These are phyloP conservation scores for Potorous gilbertii DNA, from an alignment of 2,797 vertebrate species.

Conservation along the genomic window DNA sequence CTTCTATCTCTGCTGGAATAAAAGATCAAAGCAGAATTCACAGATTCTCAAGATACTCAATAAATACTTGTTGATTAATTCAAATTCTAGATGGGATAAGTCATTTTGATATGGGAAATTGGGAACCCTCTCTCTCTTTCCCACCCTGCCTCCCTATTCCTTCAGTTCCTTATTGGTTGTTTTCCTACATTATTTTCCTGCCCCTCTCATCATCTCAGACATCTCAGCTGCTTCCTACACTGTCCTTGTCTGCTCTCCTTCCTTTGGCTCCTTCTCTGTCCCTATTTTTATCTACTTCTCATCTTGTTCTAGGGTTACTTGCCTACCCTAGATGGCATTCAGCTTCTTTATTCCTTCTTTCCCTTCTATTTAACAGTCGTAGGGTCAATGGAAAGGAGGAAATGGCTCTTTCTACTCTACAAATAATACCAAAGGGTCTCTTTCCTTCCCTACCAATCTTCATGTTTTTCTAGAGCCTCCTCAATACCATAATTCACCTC, in stretches of 20 bases:
- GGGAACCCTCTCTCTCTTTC: background rate
- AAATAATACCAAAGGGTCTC: background rate
- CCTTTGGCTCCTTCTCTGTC: background rate
- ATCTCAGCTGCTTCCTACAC: background rate
- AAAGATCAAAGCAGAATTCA: background rate
- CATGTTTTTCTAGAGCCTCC: background rate
- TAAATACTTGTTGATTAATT: background rate
- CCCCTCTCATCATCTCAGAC: background rate
- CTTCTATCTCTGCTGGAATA: background rate
- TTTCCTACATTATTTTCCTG: background rate
- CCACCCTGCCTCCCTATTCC: background rate
- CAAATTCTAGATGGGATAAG: background rate
- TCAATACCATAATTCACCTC: background rate
- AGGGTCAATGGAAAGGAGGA: background rate
- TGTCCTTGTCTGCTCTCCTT: background rate
- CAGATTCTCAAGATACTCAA: background rate
- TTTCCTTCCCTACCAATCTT: background rate
- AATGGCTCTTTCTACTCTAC: background rate
- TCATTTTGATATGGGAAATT: background rate
- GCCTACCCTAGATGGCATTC: background rate
- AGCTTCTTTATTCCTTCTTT: background rate
- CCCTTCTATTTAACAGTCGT: background rate
- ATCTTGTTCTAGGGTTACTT: background rate
- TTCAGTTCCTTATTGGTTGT: background rate
- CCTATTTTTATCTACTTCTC: background rate